Evolutionary conservation across 2,113 vertebrate species (phyloP), one percentile per base, ranked within the genome.

Genomic region (Bambusicola thoracicus): DNA sequence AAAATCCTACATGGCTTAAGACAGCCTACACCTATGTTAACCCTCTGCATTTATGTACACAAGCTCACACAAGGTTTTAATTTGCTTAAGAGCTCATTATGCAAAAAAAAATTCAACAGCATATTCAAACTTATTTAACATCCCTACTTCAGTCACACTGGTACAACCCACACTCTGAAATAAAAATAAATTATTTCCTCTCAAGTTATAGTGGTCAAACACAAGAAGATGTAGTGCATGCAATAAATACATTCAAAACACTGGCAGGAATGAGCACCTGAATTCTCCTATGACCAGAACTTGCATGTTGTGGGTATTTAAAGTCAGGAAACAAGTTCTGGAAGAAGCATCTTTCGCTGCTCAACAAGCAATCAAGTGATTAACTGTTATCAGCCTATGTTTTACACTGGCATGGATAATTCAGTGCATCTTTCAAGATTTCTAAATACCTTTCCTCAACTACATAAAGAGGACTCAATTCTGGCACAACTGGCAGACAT

Each of bases 121-220:
- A 32, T 76, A 89, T 73, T 86, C 69, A 70, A 91, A 76, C 15
- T 0, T 0, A 63, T 53, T 78, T 41, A 87, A 85, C 91, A 91
- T 49, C 38, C 36, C 22, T 58, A 69, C 44, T 89, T 79, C 62
- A 66, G 41, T 59, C 16, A 49, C 87, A 80, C n/a, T 69, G 75
- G 38, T 27, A 66, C 15, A 91, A 74, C 17, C 58, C 59, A 67
- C 69, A 73, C 58, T 30, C 59, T 94, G 77, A 75, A 92, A 86
- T 81, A 87, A 61, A 51, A 61, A 83, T 21, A 81, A 53, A 76
- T 49, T 3, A 66, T 86, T 94, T 82, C 75, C 55, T 91, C 65
- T 90, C 72, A 93, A 72, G 94, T 77, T 90, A 88, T 68, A 92
- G 75, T 27, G 67, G 58, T 87, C 80, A 90, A 78, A 81, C 49